Evolutionary conservation across 2,797 vertebrate species (phyloP).

Genomic region (Glyptemys insculpta): DNA sequence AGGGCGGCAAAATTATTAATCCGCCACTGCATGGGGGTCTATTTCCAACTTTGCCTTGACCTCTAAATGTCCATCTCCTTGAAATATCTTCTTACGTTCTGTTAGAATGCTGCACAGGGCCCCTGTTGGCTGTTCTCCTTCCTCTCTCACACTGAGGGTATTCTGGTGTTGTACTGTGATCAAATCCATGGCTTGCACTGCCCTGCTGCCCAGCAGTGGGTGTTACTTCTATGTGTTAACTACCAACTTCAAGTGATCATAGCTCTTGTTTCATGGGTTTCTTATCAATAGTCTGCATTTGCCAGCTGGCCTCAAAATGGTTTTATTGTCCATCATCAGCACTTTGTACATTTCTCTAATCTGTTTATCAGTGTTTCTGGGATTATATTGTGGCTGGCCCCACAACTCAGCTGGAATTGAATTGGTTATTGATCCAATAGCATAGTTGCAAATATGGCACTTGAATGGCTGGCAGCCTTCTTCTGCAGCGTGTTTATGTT

Average conservation of each 20-base stretch:
- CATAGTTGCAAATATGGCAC: not conserved
- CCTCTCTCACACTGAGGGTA: not conserved
- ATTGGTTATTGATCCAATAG: conserved; percentile 3
- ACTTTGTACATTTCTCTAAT: not conserved
- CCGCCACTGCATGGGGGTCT: not conserved
- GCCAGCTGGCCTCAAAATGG: conserved; percentile 12
- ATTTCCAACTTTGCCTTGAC: not conserved
- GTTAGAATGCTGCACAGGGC: not conserved
- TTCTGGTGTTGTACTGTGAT: not conserved
- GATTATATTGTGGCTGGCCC: conserved; percentile 2
- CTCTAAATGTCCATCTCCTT: not conserved
- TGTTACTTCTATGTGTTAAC: not conserved
- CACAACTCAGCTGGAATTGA: not conserved
- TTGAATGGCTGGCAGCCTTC: not conserved
- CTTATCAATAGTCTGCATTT: not conserved
- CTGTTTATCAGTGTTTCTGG: not conserved
- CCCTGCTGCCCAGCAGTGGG: not conserved
- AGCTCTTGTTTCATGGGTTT: not conserved
- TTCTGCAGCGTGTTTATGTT: not conserved
- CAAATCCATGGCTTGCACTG: not conserved
- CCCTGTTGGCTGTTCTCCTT: not conserved
- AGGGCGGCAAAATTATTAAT: too few relatives aligned
- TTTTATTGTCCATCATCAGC: not conserved
- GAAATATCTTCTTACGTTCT: not conserved
- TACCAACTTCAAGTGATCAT: not conserved